Evolutionary conservation across 2,888 invertebrate species (phyloP), one percentile per base, ranked within the genome.

Genomic region (Drosophila subsilvestris): DNA sequence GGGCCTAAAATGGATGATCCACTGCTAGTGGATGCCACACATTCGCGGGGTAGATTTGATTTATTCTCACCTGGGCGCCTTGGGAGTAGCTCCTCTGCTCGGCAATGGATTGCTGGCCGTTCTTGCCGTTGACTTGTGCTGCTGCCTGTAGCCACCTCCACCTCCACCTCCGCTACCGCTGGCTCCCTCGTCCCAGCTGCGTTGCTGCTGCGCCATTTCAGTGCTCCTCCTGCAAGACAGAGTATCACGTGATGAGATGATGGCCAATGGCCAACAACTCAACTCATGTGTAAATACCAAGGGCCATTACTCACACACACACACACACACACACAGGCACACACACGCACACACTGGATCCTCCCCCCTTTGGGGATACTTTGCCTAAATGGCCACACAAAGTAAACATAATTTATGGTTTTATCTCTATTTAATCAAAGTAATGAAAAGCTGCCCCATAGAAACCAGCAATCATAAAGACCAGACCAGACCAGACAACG

Each of bases 81-180:
- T 91, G 54, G 91, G 90, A 69, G 89, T 90, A 67, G 88, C 83
- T n/a, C 83, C 89, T 58, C 89, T 90, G 32, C 88, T 89, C 54
- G 90, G 90, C 72, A 89, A 63, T 22, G 89, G 90, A 69, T 91
- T 91, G 63, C 90, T 86, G 37, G 79, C 75, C 1, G 90, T 79
- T 10, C 90, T 75, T 0, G 81, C 77, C 17, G 90, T 80, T 14
- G 79, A 75, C 66, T 89, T 89, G 69, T 78, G 82, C 22, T 76
- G 63, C 22, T 12, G 71, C n/a, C 20, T 63, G 58, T 55, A 78
- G 79, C n/a, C 68, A 29, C 68, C 63, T 7, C 55, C 55, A 25
- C 74, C 74, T n/a, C 71, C 68, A 29, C 68, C 63, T 7, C 55
- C 55, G 20, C 74, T 65, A 14, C 71, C 74, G 12, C 69, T 47